phyloP scores from a whole-genome alignment of 2,888 invertebrate species.

The Polia nebulosa region DNA sequence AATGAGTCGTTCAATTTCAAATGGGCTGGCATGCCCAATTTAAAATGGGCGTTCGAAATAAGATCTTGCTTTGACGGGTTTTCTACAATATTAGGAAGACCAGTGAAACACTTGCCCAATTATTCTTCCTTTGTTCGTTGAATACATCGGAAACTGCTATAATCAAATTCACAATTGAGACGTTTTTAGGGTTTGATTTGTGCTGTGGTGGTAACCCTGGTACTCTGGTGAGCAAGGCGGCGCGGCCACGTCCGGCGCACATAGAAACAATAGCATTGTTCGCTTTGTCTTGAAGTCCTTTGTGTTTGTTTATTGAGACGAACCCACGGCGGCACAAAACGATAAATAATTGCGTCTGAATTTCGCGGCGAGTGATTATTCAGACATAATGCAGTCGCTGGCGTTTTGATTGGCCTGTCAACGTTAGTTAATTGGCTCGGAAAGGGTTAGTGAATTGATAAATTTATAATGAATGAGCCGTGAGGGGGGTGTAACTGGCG shows the following conservation, averaged over 20 bases:
- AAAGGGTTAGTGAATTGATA: conserved; percentile 63
- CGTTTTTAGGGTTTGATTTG: conserved; percentile 43
- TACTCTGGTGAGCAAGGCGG: conserved; percentile 24
- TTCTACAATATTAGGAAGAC: not conserved
- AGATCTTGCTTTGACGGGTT: conserved; percentile 14
- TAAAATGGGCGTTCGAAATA: conserved; percentile 25
- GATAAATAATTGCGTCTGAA: conserved; percentile 67
- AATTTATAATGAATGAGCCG: conserved; percentile 60
- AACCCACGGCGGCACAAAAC: conserved; percentile 68
- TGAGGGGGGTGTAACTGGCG: conserved; percentile 34
- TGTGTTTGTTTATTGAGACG: conserved; percentile 82
- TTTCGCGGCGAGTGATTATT: conserved; percentile 63
- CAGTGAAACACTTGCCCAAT: not conserved
- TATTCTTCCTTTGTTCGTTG: conserved; percentile 4
- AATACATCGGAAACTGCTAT: conserved; percentile 10
- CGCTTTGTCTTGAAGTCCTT: conserved; percentile 79
- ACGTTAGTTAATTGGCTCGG: conserved; percentile 61
- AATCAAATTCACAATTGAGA: conserved; percentile 27
- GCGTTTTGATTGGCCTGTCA: conserved; percentile 64
- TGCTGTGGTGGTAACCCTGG: conserved; percentile 22
- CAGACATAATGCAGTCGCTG: conserved; percentile 63
- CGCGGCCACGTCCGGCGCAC: conserved; percentile 64
- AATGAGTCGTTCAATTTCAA: conserved; percentile 19
- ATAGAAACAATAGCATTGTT: conserved; percentile 73
- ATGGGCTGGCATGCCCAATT: conserved; percentile 5